Evolutionary conservation across 2,113 vertebrate genomes (phyloP), one percentile per base, ranked within the genome.

Genomic region (Phalacrocorax aristotelis): DNA sequence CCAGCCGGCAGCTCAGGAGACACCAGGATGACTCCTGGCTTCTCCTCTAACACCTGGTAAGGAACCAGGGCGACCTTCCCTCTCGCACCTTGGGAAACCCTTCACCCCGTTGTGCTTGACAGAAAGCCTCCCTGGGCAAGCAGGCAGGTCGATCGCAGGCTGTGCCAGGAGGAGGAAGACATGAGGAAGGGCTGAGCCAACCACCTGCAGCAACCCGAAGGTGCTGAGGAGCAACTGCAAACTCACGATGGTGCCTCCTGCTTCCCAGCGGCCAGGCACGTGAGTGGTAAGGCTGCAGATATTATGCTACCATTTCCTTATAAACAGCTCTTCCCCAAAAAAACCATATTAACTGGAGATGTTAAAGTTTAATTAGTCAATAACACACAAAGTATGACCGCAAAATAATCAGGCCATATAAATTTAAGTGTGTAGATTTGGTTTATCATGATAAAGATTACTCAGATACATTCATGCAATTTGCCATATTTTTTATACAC

Each of bases 171-270:
- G 42, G 34, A 81, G 32, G 38, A 78, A 21, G 36, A 87, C 29
- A 16, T 4, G n/a, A 70, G 16, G 36, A 78, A 78, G 27, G n/a
- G n/a, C 69, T 64, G 64, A 78, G 30, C 21, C 10, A 2, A 13
- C 13, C 2, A 1, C 19, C n/a, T 0, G 0, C 62, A 58, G 40
- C 48, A 82, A 34, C 34, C 3, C 0, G 0, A 20, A 3, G 2
- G 32, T 3, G 4, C 1, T 5, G 52, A 68, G 40, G 18, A 91
- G 46, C 27, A 54, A 70, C 0, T 58, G 34, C 46, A 66, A 78
- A 40, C 32, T 36, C 23, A 51, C 2, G 8, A 32, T 8, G 40
- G 21, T 84, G 61, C 15, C 51, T 69, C 44, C 38, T 34, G 21
- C 65, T 77, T 76, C 75, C 66, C 18, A 1, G 12, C 2, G 1